These are phyloP conservation scores for Pogonocherus hispidulus DNA, from an alignment of 2,888 invertebrate species.

Conservation along the genomic window DNA sequence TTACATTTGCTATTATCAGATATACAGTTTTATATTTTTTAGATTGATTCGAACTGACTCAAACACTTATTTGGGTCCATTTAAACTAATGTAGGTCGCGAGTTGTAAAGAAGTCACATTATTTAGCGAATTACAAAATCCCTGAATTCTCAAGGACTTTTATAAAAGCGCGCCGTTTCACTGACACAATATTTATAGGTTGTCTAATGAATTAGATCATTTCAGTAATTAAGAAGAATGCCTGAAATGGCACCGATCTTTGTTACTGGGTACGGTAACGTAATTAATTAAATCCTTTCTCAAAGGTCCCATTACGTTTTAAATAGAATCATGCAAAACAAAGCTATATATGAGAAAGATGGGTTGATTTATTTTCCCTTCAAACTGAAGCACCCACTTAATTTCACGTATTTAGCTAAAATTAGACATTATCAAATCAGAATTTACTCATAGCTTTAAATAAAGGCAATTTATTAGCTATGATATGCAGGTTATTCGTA, in stretches of 20 bases:
- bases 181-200: background rate
- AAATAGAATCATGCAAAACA: background rate
- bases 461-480: too few relatives aligned
- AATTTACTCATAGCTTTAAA: background rate
- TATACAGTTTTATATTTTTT: too few relatives aligned
- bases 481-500: too few relatives aligned
- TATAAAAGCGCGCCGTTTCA: background rate
- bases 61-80: too few relatives aligned
- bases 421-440: background rate
- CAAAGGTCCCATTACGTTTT: background rate
- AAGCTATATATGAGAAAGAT: background rate
- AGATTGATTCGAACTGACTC: too few relatives aligned
- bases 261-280: background rate
- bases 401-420: background rate
- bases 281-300: slow-evolving; percentile 2
- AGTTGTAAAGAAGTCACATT: background rate
- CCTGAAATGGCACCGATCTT: background rate
- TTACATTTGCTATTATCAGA: too few relatives aligned
- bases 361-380: background rate
- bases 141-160: background rate
- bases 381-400: background rate
- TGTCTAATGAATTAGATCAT: slow-evolving; percentile 2
- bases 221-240: background rate
- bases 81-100: background rate
- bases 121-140: background rate